These are phyloP conservation scores for Philopotamus ludificatus DNA, from an alignment of 1,140 invertebrate genomes.

Conservation along the genomic window DNA sequence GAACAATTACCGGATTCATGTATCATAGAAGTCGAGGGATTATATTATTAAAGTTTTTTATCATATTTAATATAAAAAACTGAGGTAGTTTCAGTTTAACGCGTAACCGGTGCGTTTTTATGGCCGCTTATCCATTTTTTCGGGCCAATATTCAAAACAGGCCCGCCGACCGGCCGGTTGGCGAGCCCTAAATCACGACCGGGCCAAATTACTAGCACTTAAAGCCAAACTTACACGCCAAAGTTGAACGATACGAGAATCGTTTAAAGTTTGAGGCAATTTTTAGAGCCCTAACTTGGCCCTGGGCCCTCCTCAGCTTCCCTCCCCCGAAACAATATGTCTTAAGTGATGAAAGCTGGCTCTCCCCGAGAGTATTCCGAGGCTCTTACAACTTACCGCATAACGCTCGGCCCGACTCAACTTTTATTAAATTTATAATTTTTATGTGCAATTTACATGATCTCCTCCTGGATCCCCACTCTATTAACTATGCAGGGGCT, in stretches of 20 bases:
- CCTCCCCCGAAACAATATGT: conserved; percentile 25
- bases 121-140: not conserved
- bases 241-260: conserved; percentile 7
- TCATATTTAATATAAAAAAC: too few relatives aligned
- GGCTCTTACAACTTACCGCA: conserved; percentile 14
- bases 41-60: too few relatives aligned
- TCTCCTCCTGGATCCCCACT: conserved; percentile 24
- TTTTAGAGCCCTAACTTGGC: not conserved
- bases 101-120: too few relatives aligned
- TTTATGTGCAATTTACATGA: conserved; percentile 37
- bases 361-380: conserved; percentile 2
- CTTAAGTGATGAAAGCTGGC: conserved; percentile 28
- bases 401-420: conserved; percentile 23
- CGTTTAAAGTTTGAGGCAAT: conserved; percentile 13
- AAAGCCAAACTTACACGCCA: conserved; percentile 11
- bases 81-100: too few relatives aligned
- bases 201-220: conserved; percentile 8
- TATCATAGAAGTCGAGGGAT: too few relatives aligned
- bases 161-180: not conserved
- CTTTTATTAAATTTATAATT: conserved; percentile 39
- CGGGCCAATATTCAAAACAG: not conserved
- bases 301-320: not conserved
- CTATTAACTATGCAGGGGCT: conserved; percentile 35
- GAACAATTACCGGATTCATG: too few relatives aligned
- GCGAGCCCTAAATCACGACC: not conserved